Evolutionary conservation across 92 coral and sea anemone genomes (phyloP), one percentile per base, ranked within the genome.

Genomic region (Heliopora coerulea): DNA sequence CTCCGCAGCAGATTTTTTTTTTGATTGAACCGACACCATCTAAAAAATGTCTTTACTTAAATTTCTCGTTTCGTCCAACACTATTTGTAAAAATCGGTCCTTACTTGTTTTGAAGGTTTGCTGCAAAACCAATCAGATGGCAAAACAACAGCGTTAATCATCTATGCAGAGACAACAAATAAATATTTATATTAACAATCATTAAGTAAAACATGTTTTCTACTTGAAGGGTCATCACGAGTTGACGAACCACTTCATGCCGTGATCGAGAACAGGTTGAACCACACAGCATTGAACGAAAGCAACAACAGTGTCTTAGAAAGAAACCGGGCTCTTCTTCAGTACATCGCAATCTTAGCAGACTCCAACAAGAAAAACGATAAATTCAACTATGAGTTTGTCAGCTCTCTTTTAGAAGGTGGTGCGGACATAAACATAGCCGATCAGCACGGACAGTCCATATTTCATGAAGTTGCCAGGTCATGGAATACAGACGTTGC

Each of bases 291-390:
- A 31, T 54, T 70, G 33, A 52, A 49, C 31, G 77, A 70, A 17
- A 52, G 46, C 26, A 70, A 70, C 49, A 70, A 70, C 77, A 70
- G 77, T 39, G 27, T 70, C 29, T 70, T 70, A 50, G 77, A 70
- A 54, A 52, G 77, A 70, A 93, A 96, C 68, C 84, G 98, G 44
- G 98, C 98, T 49, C 70, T 93, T 49, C 65, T 93, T 50, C 89
- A 88, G 65, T 93, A 93, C 54, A 85, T 93, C 41, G 83, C 96
- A 31, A 90, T 86, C 68, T 80, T 70, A 17, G 77, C 77, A n/a
- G 50, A 54, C 52, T 70, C 77, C n/a, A 70, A 70, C 63, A 20
- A 54, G 15, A 70, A 33, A 57, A 52, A 54, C 35, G 77, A 70
- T 23, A 28, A 30, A 1, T 70, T 70, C 42, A 70, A 70, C 77